phyloP scores from a whole-genome alignment of 2,797 vertebrate species.

The Taenioides sp. region DNA sequence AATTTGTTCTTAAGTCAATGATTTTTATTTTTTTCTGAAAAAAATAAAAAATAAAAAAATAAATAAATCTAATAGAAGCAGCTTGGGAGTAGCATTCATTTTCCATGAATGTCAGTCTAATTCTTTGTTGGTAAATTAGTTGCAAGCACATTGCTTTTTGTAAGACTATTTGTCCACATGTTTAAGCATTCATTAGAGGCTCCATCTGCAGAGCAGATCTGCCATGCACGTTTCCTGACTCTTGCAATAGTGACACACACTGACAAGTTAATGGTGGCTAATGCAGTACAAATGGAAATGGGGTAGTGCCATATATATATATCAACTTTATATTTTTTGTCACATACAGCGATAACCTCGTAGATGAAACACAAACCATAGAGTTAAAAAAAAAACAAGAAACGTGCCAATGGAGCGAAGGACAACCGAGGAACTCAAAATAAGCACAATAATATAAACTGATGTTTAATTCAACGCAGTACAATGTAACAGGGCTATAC shows the following conservation, averaged over 20 bases:
- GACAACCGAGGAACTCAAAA: slow-evolving; percentile 17
- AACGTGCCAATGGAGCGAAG: slow-evolving; percentile 3
- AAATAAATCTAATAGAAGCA: neutral
- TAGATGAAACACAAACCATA: neutral
- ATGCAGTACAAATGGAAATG: no score
- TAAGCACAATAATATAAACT: slow-evolving; percentile 13
- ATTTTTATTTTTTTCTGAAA: neutral
- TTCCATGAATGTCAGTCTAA: neutral
- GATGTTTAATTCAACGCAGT: slow-evolving; percentile 15
- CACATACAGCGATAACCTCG: neutral
- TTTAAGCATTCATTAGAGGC: no score
- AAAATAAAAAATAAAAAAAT: neutral
- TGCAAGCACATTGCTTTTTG: neutral
- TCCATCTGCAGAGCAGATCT: no score
- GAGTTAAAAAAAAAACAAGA: slow-evolving; percentile 10
- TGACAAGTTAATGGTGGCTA: no score
- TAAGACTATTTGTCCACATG: neutral
- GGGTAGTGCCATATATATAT: no score
- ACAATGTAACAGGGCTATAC: slow-evolving; percentile 5
- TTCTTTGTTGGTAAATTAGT: neutral
- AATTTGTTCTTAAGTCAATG: neutral
- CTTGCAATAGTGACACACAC: no score
- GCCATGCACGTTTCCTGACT: no score
- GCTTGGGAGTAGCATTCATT: neutral
- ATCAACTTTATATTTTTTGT: neutral